Base-by-base conservation (phyloP, 2,888 invertebrate species). In the Eupithecia exiguata region DNA sequence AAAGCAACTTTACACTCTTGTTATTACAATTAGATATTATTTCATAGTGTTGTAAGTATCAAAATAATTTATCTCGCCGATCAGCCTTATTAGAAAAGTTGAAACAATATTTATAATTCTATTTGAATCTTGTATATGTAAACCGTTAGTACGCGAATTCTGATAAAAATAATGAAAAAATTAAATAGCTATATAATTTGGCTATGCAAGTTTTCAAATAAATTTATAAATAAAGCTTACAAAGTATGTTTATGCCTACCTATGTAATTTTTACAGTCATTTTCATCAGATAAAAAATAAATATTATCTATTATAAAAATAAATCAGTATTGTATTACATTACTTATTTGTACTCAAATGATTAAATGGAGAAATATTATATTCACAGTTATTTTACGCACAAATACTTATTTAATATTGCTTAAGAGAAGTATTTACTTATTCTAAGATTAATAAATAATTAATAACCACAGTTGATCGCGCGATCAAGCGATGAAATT, bases 381-480 rank as follows among this genome's bases (percentile, higher is more conserved):
- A 70, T 65, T 70, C 80, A 80, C 80, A 75, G 80, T 80, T 80
- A 78, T 70, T 78, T 79, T 80, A 74, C 78, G 80, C 80, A 80
- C 80, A 79, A 73, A 80, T 73, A 67, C 67, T 53, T 77, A 78
- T 79, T 78, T 79, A 79, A 74, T 68, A 70, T 67, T 68, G 72
- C 76, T 73, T 78, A 77, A 74, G 77, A 70, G 68, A 76, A 58
- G 63, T 78, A 71, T 74, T 46, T 30, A 30, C 30, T 30, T 30
- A 68, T 69, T 68, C 61, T 62, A 65, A n/a, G 30, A 62, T 25
- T 67, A 58, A 14, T 25, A 58, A 21, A 5, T 12, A 38, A 58
- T 30, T 69, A 46, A 46, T 46, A 46, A 18, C 3, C 49, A 25
- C 58, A 58, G 58, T 25, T 58, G 58, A 58, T 58, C 25, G 58